These are phyloP conservation scores for Pachyseris speciosa DNA, from an alignment of 64 coral and sea anemone genomes.

Conservation along the genomic window DNA sequence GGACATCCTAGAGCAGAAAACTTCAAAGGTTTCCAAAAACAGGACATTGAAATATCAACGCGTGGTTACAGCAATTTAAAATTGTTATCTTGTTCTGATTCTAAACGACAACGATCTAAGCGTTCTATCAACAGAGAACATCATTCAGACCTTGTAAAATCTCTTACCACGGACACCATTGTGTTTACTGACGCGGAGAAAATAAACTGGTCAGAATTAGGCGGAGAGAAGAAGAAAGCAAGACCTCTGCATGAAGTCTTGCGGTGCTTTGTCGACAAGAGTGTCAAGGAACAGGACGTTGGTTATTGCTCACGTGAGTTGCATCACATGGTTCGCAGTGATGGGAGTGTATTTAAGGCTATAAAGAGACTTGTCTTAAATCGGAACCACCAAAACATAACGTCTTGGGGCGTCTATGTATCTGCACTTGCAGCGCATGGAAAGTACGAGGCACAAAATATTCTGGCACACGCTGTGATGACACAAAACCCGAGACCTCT, in stretches of 20 bases:
- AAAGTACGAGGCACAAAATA: slow-evolving; percentile 62
- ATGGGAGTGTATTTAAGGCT: slow-evolving; percentile 28
- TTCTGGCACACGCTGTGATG: slow-evolving; percentile 66
- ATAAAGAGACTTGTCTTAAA: slow-evolving; percentile 69
- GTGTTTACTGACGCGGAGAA: slow-evolving; percentile 74
- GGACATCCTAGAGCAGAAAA: slow-evolving; percentile 72
- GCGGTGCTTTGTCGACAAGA: slow-evolving; percentile 81
- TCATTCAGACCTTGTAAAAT: not conserved
- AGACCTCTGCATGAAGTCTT: slow-evolving; percentile 82
- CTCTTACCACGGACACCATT: slow-evolving; percentile 40
- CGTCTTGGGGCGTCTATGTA: slow-evolving; percentile 78
- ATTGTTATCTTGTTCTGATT: slow-evolving; percentile 17
- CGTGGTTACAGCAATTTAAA: slow-evolving; percentile 69
- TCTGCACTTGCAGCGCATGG: slow-evolving; percentile 80
- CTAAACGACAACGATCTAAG: not conserved
- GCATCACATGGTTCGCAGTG: slow-evolving; percentile 66
- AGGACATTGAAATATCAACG: slow-evolving; percentile 74
- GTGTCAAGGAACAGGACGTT: slow-evolving; percentile 76
- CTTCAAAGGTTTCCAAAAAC: slow-evolving; percentile 38
- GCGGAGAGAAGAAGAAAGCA: slow-evolving; percentile 66
- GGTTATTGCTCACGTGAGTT: slow-evolving; percentile 81
- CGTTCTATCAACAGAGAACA: not conserved
- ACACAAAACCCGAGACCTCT: slow-evolving; percentile 57
- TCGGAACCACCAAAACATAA: slow-evolving; percentile 78
- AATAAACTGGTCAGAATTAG: slow-evolving; percentile 78